These are phyloP conservation scores for Eremophila alpestris DNA, from an alignment of 2,797 vertebrate species.

Conservation along the genomic window DNA sequence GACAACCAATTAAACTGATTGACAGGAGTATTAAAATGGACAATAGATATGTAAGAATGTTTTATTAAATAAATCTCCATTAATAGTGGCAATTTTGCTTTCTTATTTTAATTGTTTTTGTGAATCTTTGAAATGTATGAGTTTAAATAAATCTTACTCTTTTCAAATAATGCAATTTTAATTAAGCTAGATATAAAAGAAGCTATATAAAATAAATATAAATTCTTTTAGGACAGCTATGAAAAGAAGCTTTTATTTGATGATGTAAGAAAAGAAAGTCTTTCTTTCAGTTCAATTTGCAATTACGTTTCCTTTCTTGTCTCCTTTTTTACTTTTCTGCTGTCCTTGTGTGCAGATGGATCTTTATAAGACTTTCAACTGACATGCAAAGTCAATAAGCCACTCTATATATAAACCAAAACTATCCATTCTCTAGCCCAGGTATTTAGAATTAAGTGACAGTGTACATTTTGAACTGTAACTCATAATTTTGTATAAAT, in stretches of 20 bases:
- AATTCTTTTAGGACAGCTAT: neutral
- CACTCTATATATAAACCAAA: neutral
- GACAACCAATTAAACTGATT: neutral
- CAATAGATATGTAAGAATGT: neutral
- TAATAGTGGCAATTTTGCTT: neutral
- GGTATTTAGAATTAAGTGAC: neutral
- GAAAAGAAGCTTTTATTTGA: neutral
- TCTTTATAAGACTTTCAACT: neutral
- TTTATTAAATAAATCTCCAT: neutral
- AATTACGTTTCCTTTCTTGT: neutral
- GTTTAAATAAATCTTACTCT: constrained; percentile 13
- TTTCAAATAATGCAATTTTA: neutral
- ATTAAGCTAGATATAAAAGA: neutral
- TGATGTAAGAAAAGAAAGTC: neutral
- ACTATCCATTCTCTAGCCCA: neutral
- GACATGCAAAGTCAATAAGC: neutral
- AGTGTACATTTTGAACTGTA: neutral
- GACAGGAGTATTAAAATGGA: neutral
- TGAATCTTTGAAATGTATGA: constrained; percentile 12
- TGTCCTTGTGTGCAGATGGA: neutral
- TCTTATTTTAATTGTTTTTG: neutral
- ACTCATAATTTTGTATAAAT: constrained; percentile 42
- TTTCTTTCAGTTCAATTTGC: neutral
- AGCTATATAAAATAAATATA: neutral
- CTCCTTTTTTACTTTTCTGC: neutral